Conservation (phyloP, 2,113 vertebrate genomes). For the Corvus cornix region DNA sequence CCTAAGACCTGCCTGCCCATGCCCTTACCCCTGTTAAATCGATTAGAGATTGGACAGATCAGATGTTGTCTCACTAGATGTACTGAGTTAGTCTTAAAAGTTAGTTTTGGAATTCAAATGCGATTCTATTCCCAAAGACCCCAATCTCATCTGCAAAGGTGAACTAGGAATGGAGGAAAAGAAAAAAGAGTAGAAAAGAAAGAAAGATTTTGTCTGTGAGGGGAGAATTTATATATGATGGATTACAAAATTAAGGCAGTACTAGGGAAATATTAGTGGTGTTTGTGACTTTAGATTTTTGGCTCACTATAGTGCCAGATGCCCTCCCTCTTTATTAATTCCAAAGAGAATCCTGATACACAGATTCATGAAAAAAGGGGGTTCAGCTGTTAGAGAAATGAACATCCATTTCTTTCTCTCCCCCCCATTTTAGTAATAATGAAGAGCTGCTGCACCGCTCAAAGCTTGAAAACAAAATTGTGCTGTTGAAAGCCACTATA, state of each 20-base stretch:
- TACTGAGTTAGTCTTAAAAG: conserved; percentile 12
- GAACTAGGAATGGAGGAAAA: not conserved
- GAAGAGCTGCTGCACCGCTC: not conserved
- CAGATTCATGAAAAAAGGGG: not conserved
- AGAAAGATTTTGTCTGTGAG: not conserved
- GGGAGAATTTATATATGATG: not conserved
- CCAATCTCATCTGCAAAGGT: not conserved
- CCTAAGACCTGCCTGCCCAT: not conserved
- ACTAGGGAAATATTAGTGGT: not conserved
- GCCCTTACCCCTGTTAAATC: conserved; percentile 29
- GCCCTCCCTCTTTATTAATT: not conserved
- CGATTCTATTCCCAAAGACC: conserved; percentile 18
- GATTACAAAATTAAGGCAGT: not conserved
- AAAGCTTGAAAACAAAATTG: not conserved
- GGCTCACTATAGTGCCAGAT: not conserved
- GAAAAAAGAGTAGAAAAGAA: not conserved
- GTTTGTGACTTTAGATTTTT: not conserved
- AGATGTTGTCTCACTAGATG: conserved; percentile 15
- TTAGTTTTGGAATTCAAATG: conserved; percentile 17
- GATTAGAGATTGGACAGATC: conserved; percentile 33
- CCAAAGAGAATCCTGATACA: not conserved
- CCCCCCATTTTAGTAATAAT: not conserved
- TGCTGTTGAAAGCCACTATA: not conserved
- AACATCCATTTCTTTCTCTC: not conserved
- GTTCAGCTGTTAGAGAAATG: not conserved